These are phyloP conservation scores for Dendrolimus punctatus DNA, from an alignment of 1,140 invertebrate genomes.

Conservation along the genomic window DNA sequence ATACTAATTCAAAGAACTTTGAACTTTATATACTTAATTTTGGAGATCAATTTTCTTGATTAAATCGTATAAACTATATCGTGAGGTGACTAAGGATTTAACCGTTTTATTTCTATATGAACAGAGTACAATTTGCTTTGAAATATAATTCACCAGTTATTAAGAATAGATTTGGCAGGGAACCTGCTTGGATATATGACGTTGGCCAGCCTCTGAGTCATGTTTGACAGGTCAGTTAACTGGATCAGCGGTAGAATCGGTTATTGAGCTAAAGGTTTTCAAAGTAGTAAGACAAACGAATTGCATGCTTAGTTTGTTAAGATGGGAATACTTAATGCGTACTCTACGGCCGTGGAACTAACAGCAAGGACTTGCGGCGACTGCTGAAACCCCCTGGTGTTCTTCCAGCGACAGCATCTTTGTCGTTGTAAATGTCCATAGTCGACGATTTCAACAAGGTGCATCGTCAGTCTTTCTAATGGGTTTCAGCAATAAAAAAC, in stretches of 20 bases:
- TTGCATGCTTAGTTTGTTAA: too few relatives aligned
- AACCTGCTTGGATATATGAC: conserved; percentile 33
- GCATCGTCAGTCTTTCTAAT: too few relatives aligned
- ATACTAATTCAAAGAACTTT: background rate
- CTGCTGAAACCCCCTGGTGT: too few relatives aligned
- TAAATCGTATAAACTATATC: too few relatives aligned
- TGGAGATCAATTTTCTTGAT: background rate
- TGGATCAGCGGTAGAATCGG: conserved; percentile 9
- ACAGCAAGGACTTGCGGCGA: too few relatives aligned
- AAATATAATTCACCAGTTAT: conserved; percentile 6
- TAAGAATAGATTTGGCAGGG: conserved; percentile 49
- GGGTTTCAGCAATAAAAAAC: too few relatives aligned
- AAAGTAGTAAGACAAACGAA: background rate
- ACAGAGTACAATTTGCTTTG: background rate
- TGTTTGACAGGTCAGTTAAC: conserved; percentile 29
- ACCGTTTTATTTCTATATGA: background rate
- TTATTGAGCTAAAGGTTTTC: conserved; percentile 1
- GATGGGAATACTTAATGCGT: too few relatives aligned
- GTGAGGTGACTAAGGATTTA: too few relatives aligned
- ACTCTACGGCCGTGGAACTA: too few relatives aligned
- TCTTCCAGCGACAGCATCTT: too few relatives aligned
- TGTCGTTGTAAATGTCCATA: too few relatives aligned
- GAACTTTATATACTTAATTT: background rate
- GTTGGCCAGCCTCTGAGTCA: conserved; percentile 34
- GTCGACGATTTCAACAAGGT: too few relatives aligned